Percentiles rank a stretch among this genome's conserved stretches.
phyloP scores from a whole-genome alignment of 1,140 invertebrate species.

The Drosophila biarmipes region DNA sequence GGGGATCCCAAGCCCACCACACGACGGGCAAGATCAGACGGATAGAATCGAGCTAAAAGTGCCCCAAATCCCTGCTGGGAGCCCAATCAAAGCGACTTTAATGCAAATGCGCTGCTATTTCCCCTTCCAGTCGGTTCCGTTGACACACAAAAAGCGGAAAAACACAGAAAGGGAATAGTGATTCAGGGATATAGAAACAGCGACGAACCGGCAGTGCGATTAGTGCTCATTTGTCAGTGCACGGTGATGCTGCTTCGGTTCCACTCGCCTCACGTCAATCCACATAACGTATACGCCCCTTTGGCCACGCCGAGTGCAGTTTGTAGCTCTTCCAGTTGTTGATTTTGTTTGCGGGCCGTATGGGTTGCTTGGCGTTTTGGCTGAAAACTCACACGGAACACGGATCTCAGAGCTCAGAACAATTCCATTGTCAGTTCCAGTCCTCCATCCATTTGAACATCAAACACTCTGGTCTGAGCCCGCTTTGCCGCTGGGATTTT shows the following conservation, averaged over 20 bases:
- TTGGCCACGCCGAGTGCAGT: constrained; percentile 45
- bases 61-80: constrained; percentile 16
- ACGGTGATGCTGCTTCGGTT: constrained; percentile 6
- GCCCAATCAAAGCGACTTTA: constrained; percentile 38
- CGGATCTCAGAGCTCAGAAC: constrained; percentile 45
- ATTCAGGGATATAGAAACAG: constrained; percentile 30
- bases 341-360: constrained; percentile 28
- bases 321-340: constrained; percentile 20
- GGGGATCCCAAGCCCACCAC: constrained; percentile 1
- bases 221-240: constrained; percentile 67
- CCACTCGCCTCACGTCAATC: constrained; percentile 53
- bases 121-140: constrained; percentile 13
- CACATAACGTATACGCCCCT: constrained; percentile 56
- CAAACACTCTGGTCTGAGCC: constrained; percentile 27
- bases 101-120: constrained; percentile 30
- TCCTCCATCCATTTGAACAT: constrained; percentile 24
- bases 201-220: constrained; percentile 52
- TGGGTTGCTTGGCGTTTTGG: constrained; percentile 1
- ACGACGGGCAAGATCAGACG: constrained; percentile 9
- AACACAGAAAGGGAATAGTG: constrained; percentile 10
- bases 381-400: constrained; percentile 39
- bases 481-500: constrained; percentile 51
- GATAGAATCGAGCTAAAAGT: constrained; percentile 7
- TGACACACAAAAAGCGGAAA: constrained; percentile 25
- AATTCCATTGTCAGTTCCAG: constrained; percentile 46